These are phyloP conservation scores for Pharmacophagus antenor DNA, from an alignment of 2,888 invertebrate genomes.

Conservation along the genomic window DNA sequence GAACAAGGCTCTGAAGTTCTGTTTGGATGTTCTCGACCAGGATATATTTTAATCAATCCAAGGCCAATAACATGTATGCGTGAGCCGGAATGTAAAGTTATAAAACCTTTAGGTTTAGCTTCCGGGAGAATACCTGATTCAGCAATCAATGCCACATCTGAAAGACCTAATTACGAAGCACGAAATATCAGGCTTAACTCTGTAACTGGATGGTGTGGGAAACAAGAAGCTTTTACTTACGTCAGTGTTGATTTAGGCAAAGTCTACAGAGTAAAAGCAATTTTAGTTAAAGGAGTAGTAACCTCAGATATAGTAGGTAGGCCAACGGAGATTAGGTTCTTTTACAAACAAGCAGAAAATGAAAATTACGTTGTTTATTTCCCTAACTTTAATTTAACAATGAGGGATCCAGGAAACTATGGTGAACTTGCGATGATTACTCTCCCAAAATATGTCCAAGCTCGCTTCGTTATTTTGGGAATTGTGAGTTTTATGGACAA, in stretches of 20 bases:
- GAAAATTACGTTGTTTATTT: conserved; percentile 98
- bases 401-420: conserved; percentile 96
- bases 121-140: conserved; percentile 96
- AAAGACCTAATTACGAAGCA: conserved; percentile 95
- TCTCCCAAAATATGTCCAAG: conserved; percentile 95
- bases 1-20: conserved; percentile 94
- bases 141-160: conserved; percentile 96
- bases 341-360: conserved; percentile 96
- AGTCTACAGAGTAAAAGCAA: conserved; percentile 95
- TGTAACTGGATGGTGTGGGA: conserved; percentile 98
- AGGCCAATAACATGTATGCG: conserved; percentile 94
- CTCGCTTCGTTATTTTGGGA: conserved; percentile 95
- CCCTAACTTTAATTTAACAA: conserved; percentile 96
- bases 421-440: conserved; percentile 98
- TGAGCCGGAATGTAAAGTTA: conserved; percentile 96
- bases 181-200: conserved; percentile 93
- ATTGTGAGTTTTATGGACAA: conserved; percentile 98
- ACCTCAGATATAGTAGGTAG: conserved; percentile 97
- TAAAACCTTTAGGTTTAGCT: conserved; percentile 93
- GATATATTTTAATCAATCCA: conserved; percentile 95
- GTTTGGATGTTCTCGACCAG: conserved; percentile 94
- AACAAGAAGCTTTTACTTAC: conserved; percentile 97
- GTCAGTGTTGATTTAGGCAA: conserved; percentile 96
- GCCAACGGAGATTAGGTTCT: conserved; percentile 97
- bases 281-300: conserved; percentile 95